phyloP scores from a whole-genome alignment of 2,113 vertebrate genomes.

The Platichthys flesus region DNA sequence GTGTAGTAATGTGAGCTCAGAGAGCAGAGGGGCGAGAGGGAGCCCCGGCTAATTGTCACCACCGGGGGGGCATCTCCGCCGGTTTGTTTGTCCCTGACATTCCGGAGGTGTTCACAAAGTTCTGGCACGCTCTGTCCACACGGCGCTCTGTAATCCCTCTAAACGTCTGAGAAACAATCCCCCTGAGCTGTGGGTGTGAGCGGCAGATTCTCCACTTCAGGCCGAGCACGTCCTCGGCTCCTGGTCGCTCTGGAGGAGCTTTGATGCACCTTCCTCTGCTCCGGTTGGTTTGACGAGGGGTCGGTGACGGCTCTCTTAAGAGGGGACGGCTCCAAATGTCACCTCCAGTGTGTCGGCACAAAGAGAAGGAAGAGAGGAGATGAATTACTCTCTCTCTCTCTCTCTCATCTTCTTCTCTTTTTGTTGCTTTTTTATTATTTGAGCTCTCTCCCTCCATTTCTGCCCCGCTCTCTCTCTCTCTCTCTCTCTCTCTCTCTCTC shows the following conservation, averaged over 20 bases:
- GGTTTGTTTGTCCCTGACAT: too few species aligned
- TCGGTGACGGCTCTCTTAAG: too few species aligned
- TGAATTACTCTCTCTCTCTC: neutral
- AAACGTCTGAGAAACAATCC: slow-evolving; percentile 5
- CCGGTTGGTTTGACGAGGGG: too few species aligned
- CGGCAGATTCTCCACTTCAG: slow-evolving; percentile 8
- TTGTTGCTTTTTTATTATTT: too few species aligned
- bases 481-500: neutral
- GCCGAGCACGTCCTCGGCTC: slow-evolving; percentile 15
- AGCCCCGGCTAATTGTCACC: neutral
- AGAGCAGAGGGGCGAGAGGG: neutral
- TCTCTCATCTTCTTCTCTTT: too few species aligned
- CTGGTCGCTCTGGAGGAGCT: slow-evolving; percentile 1
- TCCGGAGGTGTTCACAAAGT: too few species aligned
- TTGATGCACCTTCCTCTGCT: slow-evolving; percentile 16
- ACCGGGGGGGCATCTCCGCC: neutral
- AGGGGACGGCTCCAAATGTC: too few species aligned
- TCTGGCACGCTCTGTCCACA: too few species aligned
- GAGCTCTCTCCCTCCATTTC: neutral
- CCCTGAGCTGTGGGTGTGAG: slow-evolving; percentile 15
- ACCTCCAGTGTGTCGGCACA: too few species aligned
- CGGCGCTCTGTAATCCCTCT: neutral
- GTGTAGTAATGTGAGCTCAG: neutral
- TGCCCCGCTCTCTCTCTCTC: neutral
- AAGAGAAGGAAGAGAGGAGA: too few species aligned